phyloP scores from a whole-genome alignment of 30 jellyfish, hydroid and myxozoan species.

The Hydractinia symbiolongicarpus region DNA sequence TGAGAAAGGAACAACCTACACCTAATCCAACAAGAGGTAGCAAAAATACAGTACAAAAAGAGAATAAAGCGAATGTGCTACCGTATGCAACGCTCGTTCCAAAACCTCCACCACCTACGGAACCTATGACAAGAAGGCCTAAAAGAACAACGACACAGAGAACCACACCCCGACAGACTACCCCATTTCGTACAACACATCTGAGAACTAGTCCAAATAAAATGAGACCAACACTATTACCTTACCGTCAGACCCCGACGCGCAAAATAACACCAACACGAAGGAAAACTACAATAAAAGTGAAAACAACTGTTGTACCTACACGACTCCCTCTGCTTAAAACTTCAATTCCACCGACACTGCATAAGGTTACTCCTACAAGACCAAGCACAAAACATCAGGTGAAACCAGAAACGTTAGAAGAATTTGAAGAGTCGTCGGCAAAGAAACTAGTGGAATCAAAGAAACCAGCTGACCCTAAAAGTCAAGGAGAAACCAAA shows the following conservation, averaged over 20 bases:
- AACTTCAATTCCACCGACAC: slow-evolving; percentile 1
- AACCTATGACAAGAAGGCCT: slow-evolving; percentile 18
- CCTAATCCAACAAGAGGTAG: slow-evolving; percentile 20
- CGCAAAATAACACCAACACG: slow-evolving; percentile 17
- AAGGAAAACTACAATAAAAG: slow-evolving; percentile 19
- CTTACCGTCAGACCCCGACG: not conserved
- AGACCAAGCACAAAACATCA: slow-evolving; percentile 29
- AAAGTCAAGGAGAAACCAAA: not conserved
- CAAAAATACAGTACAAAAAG: slow-evolving; percentile 16
- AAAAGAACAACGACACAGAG: not conserved
- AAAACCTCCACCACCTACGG: slow-evolving; percentile 1
- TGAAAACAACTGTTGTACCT: not conserved
- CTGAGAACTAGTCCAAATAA: slow-evolving; percentile 2
- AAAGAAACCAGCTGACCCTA: not conserved
- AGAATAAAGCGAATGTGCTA: slow-evolving; percentile 2
- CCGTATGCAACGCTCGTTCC: slow-evolving; percentile 7
- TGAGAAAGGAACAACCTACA: slow-evolving; percentile 32
- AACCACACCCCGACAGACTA: slow-evolving; percentile 18
- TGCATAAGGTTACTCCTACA: slow-evolving; percentile 29
- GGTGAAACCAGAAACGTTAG: slow-evolving; percentile 61
- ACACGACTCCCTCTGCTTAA: slow-evolving; percentile 10
- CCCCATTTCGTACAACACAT: slow-evolving; percentile 5
- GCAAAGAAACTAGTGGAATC: not conserved
- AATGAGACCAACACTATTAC: not conserved
- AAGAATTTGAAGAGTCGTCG: slow-evolving; percentile 53